Evolutionary conservation across 2,888 invertebrate genomes (phyloP).

Genomic region (Ophioninae sp.): DNA sequence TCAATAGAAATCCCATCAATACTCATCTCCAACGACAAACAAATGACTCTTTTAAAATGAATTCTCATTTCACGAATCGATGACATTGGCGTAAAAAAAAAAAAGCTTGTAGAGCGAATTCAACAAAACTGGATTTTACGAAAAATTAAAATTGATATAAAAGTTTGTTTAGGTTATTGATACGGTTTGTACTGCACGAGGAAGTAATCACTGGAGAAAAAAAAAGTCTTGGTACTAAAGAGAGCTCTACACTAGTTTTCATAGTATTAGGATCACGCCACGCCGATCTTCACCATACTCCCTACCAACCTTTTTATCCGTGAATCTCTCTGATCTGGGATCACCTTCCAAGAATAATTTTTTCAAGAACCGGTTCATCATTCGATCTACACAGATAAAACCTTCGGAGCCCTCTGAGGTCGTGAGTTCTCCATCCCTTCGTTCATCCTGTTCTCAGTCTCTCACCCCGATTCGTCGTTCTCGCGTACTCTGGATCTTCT

Average conservation of each 20-base stretch:
- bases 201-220: neutral
- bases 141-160: neutral
- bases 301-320: conserved; percentile 22
- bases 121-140: neutral
- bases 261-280: neutral
- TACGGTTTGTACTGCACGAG: neutral
- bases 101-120: neutral
- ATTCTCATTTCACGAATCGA: neutral
- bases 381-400: conserved; percentile 52
- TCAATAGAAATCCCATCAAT: neutral
- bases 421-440: conserved; percentile 40
- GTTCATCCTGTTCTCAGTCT: neutral
- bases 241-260: neutral
- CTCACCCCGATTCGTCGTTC: neutral
- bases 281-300: neutral
- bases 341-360: conserved; percentile 63
- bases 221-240: neutral
- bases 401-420: conserved; percentile 60
- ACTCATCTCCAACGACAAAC: neutral
- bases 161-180: neutral
- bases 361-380: conserved; percentile 62
- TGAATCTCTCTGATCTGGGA: conserved; percentile 59
- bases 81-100: too few relatives aligned
- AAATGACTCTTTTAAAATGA: too few relatives aligned
- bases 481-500: too few relatives aligned